Evolutionary conservation across 64 coral and sea anemone species (phyloP), one percentile per base, ranked within the genome.

Genomic region (Montipora foliosa): DNA sequence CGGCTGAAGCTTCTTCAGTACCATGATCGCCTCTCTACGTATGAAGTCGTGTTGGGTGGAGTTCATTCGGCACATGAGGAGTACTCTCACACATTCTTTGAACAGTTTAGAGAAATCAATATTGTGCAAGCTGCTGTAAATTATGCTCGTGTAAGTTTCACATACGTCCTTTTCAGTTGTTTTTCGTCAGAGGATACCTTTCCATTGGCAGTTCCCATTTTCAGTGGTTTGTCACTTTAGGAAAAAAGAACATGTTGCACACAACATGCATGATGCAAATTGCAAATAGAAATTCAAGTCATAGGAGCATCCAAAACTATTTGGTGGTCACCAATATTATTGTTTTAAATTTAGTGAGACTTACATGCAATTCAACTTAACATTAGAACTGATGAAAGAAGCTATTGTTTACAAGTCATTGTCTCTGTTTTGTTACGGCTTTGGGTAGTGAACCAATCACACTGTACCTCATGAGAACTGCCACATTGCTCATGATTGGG

Each of bases 1-100:
- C 94, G 96, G 22, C 96, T 98, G 55, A 98, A 95, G 80, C 58
- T 98, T 37, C 83, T 98, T 20, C 93, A 95, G 20, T 98, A 98
- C 80, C 96, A 88, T 73, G 96, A 95, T 67, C 79, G 96, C 10
- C 87, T 98, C 74, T 90, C 85, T 1, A 95, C 96, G 1, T 98
- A 98, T 74, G 94, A 95, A 76, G 89, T 86, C 20, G 93, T 98
- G n/a, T 87, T 98, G 11, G 96, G 96, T 49, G 96, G 94, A 66
- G 14, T 90, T 10, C 96, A 93, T 48, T 21, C 90, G 1, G 96
- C 96, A 9, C 90, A 98, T 87, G 96, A 93, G 51, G 96, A 95
- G 74, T 98, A 98, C 53, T 85, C 86, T 58, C 84, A 81, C 24
- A 88, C 67, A 1, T 93, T 98, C 81, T 98, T 98, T 78, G 89